A percentile compares a stretch with the other conserved stretches of the same genome.
These are phyloP conservation scores for Takifugu bimaculatus DNA, from an alignment of 2,113 vertebrate genomes.

Conservation along the genomic window DNA sequence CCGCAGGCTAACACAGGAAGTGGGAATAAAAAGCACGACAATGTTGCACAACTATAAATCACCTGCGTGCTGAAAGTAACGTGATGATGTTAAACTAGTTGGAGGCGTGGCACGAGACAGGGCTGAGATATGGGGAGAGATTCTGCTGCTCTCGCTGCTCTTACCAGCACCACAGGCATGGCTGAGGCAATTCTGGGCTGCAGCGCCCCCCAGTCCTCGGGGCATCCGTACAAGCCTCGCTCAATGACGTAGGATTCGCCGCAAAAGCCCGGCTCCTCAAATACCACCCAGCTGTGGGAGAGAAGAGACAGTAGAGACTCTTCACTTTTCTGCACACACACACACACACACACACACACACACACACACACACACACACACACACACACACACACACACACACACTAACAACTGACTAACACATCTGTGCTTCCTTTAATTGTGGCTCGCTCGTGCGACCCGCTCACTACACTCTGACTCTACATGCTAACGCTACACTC, in stretches of 20 bases:
- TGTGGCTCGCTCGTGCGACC: too few species aligned
- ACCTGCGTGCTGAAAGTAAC: not conserved
- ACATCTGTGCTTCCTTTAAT: too few species aligned
- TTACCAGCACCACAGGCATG: constrained; percentile 86
- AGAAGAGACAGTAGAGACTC: constrained; percentile 16
- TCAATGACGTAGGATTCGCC: constrained; percentile 86
- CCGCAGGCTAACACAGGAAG: constrained; percentile 14
- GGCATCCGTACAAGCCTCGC: constrained; percentile 85
- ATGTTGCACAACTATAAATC: not conserved
- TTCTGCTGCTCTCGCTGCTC: constrained; percentile 20
- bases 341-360: too few species aligned
- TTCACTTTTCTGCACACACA: not conserved
- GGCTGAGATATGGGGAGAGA: too few species aligned
- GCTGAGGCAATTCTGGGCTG: constrained; percentile 80
- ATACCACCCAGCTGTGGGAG: constrained; percentile 84
- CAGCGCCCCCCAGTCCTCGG: constrained; percentile 85
- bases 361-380: too few species aligned
- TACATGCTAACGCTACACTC: constrained; percentile 9
- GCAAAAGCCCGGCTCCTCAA: constrained; percentile 85
- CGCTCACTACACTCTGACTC: too few species aligned
- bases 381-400: too few species aligned
- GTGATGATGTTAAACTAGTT: not conserved
- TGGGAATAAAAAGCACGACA: constrained; percentile 15
- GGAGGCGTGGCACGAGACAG: too few species aligned
- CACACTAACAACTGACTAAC: too few species aligned